phyloP scores from a whole-genome alignment of 2,888 invertebrate species.

The Parasteatoda lunata region DNA sequence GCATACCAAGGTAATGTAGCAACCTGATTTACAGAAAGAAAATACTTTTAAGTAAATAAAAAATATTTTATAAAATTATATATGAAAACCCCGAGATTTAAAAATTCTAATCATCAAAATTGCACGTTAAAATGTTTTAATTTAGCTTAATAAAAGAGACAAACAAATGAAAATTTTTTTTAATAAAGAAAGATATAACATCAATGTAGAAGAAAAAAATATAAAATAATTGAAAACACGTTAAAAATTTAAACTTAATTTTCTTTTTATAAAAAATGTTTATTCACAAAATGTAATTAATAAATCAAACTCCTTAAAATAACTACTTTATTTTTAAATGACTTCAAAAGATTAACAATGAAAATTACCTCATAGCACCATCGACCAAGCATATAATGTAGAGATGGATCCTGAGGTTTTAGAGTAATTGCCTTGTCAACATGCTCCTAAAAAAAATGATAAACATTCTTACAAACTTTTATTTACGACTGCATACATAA shows the following conservation, averaged over 20 bases:
- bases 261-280: background rate
- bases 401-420: slow-evolving; percentile 79
- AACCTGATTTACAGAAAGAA: slow-evolving; percentile 74
- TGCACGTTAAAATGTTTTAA: background rate
- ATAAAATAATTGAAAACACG: too few relatives aligned
- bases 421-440: slow-evolving; percentile 80
- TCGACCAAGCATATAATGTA: slow-evolving; percentile 82
- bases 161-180: too few relatives aligned
- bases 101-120: background rate
- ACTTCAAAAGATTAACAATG: background rate
- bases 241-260: background rate
- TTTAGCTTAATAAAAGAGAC: background rate
- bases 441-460: slow-evolving; percentile 76
- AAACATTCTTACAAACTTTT: background rate
- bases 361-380: slow-evolving; percentile 80
- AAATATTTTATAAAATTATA: background rate
- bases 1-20: slow-evolving; percentile 81
- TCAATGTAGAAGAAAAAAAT: too few relatives aligned
- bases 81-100: background rate
- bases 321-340: too few relatives aligned
- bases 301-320: too few relatives aligned
- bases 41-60: background rate
- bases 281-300: background rate
- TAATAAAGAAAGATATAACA: too few relatives aligned
- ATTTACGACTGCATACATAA: background rate